These are phyloP conservation scores for Tarsius wallacei DNA, from an alignment of 2,797 vertebrate species.

Conservation along the genomic window DNA sequence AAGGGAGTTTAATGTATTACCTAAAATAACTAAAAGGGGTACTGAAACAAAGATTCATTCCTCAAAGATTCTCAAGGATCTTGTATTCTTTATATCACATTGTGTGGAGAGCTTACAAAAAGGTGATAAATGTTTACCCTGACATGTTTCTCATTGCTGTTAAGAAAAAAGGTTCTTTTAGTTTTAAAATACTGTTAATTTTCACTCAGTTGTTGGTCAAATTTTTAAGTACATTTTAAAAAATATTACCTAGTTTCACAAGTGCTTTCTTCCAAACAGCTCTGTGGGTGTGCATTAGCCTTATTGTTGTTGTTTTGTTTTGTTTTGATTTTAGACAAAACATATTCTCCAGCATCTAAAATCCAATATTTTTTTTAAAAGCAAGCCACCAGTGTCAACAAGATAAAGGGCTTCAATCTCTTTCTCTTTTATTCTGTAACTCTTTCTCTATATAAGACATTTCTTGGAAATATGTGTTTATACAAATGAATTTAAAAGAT, in stretches of 20 bases:
- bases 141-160: background rate
- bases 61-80: background rate
- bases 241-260: background rate
- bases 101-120: background rate
- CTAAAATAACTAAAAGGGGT: background rate
- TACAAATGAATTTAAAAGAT: background rate
- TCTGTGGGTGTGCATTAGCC: accelerated
- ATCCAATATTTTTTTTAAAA: background rate
- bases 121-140: background rate
- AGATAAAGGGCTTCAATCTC: background rate
- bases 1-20: background rate
- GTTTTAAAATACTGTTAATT: background rate
- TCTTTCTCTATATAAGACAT: background rate
- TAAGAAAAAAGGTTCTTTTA: background rate
- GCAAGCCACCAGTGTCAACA: background rate
- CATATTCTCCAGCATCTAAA: background rate
- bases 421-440: background rate
- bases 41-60: background rate
- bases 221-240: background rate
- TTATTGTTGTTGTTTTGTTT: background rate
- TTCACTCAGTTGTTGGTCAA: background rate
- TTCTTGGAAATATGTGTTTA: background rate
- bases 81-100: background rate
- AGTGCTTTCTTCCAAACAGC: background rate
- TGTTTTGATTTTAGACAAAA: background rate